Percentiles rank a stretch among this genome's conserved stretches.
These are phyloP conservation scores for Apodemia duryi DNA, from an alignment of 2,888 invertebrate species.

Conservation along the genomic window DNA sequence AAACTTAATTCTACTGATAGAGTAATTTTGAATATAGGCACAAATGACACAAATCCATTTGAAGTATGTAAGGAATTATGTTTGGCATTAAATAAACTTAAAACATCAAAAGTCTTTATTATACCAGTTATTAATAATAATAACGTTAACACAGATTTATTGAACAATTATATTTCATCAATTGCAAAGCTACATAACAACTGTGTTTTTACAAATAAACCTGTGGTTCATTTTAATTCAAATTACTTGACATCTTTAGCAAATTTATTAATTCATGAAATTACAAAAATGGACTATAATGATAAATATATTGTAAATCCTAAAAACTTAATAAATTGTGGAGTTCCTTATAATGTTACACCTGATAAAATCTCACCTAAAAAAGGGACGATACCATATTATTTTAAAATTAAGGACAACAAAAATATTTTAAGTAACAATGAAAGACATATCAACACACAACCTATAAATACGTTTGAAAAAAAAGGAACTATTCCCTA, in stretches of 20 bases:
- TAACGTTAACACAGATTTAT: neutral
- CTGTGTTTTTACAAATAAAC: neutral
- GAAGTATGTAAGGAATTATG: neutral
- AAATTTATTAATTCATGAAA: conserved; percentile 1
- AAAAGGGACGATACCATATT: neutral
- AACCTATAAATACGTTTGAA: neutral
- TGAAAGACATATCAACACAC: neutral
- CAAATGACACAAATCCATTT: conserved; percentile 3
- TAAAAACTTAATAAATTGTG: neutral
- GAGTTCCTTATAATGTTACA: neutral
- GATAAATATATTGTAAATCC: neutral
- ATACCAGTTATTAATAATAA: neutral
- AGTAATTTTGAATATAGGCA: conserved; percentile 1
- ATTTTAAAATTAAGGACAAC: neutral
- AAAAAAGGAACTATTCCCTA: conserved; percentile 16
- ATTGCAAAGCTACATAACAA: neutral
- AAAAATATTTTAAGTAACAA: neutral
- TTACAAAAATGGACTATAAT: neutral
- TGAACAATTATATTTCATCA: neutral
- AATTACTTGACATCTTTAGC: neutral
- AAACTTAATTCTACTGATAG: neutral
- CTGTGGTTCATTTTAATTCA: neutral
- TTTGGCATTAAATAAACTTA: neutral
- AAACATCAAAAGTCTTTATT: neutral
- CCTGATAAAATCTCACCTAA: neutral